Evolutionary conservation across 2,113 vertebrate species (phyloP).

Genomic region (Spea bombifrons): DNA sequence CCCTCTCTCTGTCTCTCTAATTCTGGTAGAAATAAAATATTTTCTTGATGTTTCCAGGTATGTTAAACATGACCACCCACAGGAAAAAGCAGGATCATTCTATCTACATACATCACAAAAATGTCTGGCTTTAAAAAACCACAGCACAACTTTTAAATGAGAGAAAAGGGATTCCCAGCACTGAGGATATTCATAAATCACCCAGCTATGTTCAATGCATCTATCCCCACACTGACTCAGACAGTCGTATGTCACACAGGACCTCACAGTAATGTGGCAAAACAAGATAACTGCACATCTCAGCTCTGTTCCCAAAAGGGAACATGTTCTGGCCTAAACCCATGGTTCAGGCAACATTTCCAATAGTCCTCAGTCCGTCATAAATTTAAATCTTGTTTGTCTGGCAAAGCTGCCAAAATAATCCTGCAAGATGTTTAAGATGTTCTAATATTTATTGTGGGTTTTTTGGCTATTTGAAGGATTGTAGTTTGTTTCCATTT

Average conservation of each 20-base stretch:
- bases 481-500: slow-evolving; percentile 58
- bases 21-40: no score
- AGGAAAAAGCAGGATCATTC: not conserved
- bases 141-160: not conserved
- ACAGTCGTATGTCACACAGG: not conserved
- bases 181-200: slow-evolving; percentile 15
- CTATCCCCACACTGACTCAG: not conserved
- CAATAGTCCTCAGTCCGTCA: slow-evolving; percentile 49
- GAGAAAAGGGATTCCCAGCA: slow-evolving; percentile 8
- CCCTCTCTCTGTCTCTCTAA: no score
- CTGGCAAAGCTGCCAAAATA: slow-evolving; percentile 60
- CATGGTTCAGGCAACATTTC: slow-evolving; percentile 36
- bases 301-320: slow-evolving; percentile 15
- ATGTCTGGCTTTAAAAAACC: slow-evolving; percentile 12
- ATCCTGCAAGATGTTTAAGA: slow-evolving; percentile 29
- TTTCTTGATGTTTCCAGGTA: not conserved
- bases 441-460: slow-evolving; percentile 56
- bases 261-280: slow-evolving; percentile 14
- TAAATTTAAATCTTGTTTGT: slow-evolving; percentile 63
- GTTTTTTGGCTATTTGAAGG: slow-evolving; percentile 51
- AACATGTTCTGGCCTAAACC: slow-evolving; percentile 4
- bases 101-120: not conserved
- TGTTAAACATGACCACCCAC: not conserved
- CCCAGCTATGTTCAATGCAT: slow-evolving; percentile 2
- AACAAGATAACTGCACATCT: slow-evolving; percentile 4